Conservation (phyloP, 2,888 invertebrate species). For the Troglohyphantes excavatus region DNA sequence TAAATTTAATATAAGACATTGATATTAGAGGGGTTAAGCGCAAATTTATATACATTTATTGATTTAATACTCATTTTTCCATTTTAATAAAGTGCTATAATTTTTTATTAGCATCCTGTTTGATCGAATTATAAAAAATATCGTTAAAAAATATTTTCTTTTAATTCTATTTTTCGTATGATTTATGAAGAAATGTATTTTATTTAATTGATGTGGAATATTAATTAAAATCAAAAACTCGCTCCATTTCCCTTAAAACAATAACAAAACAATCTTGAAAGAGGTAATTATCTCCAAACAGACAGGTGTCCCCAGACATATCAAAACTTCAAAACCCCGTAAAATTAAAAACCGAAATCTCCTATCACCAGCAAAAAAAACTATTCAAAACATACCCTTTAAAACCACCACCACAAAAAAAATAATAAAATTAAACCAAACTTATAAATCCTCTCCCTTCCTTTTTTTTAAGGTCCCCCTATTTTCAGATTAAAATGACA, state of each 20-base stretch:
- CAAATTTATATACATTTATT: too few relatives aligned
- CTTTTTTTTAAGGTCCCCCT: neutral
- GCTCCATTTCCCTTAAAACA: neutral
- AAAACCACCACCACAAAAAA: neutral
- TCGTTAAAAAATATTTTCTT: too few relatives aligned
- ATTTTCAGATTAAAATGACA: constrained; percentile 34
- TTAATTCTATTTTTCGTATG: too few relatives aligned
- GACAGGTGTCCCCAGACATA: neutral
- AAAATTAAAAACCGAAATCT: neutral
- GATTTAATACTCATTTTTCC: too few relatives aligned
- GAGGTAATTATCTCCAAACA: neutral
- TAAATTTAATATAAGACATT: too few relatives aligned
- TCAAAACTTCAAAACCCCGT: constrained; percentile 1
- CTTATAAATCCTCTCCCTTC: neutral
- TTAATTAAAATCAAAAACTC: neutral
- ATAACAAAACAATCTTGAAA: neutral
- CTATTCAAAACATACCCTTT: neutral
- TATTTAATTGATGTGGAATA: neutral
- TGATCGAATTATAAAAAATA: too few relatives aligned
- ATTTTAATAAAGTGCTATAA: too few relatives aligned
- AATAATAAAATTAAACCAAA: neutral
- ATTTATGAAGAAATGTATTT: too few relatives aligned
- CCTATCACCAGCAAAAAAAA: neutral
- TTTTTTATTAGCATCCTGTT: too few relatives aligned
- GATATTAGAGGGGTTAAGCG: too few relatives aligned